Percentiles rank a stretch among this genome's conserved stretches.
phyloP scores from a whole-genome alignment of 2,888 invertebrate species.

The Dexiosoma caninum region DNA sequence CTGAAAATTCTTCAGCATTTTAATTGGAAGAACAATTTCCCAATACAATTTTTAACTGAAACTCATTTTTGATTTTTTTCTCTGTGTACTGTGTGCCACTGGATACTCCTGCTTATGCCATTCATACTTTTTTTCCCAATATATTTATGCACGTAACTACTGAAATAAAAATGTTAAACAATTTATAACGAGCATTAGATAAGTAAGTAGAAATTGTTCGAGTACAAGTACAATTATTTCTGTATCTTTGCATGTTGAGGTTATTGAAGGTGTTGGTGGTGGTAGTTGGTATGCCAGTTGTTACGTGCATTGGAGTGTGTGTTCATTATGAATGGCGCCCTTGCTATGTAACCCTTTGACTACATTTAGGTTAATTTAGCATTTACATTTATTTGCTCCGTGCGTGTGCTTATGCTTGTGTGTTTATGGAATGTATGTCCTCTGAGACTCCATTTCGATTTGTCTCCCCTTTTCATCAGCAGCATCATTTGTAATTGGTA shows the following conservation, averaged over 20 bases:
- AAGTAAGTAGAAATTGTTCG: background rate
- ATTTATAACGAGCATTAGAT: conserved; percentile 52
- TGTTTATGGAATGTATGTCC: background rate
- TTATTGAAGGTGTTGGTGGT: background rate
- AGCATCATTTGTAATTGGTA: conserved; percentile 61
- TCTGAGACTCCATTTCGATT: conserved; percentile 15
- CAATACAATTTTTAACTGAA: no score
- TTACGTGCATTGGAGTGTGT: background rate
- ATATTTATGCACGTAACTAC: conserved; percentile 56
- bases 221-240: background rate
- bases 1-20: no score
- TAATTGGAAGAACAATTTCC: no score
- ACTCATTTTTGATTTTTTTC: no score
- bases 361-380: conserved; percentile 61
- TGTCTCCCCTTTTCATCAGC: conserved; percentile 42
- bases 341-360: conserved; percentile 63
- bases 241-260: background rate
- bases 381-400: conserved; percentile 54
- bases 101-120: background rate
- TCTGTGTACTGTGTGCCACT: no score
- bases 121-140: background rate
- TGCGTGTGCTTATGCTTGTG: conserved; percentile 21
- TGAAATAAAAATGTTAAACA: conserved; percentile 50
- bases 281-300: background rate
- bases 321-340: conserved; percentile 46